Evolutionary conservation across 2,888 invertebrate genomes (phyloP), one percentile per base, ranked within the genome.

Genomic region (Hydropsyche betteni): DNA sequence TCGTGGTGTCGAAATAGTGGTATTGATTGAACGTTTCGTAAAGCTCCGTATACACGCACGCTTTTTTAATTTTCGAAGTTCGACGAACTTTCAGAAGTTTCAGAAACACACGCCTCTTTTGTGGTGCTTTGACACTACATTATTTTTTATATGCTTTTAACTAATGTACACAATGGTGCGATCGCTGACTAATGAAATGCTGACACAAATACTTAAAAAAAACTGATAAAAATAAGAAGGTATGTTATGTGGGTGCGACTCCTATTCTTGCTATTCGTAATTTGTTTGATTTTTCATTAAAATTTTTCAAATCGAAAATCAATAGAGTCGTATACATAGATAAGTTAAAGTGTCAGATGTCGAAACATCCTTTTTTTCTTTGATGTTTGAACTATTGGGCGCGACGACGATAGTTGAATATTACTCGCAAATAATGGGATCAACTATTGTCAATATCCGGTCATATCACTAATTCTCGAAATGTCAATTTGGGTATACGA

Each of bases 351-450:
- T 68, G 70, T 74, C 50, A 5, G 24, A 16, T 58, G n/a, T 14
- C 34, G 68, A 38, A 61, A 53, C 10, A n/a, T 53, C 36, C 53
- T 53, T 69, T 69, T 53, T 10, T 10, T 44, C 10, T 44, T 44
- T 10, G 44, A 24, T 2, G 53, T 53, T 69, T 53, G 6, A 61
- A 55, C 68, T 68, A 69, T 71, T 52, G 73, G 51, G 79, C 71
- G 52, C 71, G 72, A 2, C 44, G 69, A 50, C 72, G 53, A 68
- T 69, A 24, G 68, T 44, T 8, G 69, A 71, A 16, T 61, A 52
- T 61, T 50, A 24, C 16, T 61, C 53, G 58, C 64, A 50, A 34
- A n/a, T 36, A 64, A 64, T 64, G 36, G 36, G 64, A 34, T n/a
- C 34, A 64, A 8, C 34, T n/a, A 64, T n/a, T 36, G 64, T 64